A percentile compares a stretch with the other conserved stretches of the same genome.
Evolutionary conservation across 2,113 vertebrate genomes (phyloP).

Genomic region (Amphilophus citrinellus): DNA sequence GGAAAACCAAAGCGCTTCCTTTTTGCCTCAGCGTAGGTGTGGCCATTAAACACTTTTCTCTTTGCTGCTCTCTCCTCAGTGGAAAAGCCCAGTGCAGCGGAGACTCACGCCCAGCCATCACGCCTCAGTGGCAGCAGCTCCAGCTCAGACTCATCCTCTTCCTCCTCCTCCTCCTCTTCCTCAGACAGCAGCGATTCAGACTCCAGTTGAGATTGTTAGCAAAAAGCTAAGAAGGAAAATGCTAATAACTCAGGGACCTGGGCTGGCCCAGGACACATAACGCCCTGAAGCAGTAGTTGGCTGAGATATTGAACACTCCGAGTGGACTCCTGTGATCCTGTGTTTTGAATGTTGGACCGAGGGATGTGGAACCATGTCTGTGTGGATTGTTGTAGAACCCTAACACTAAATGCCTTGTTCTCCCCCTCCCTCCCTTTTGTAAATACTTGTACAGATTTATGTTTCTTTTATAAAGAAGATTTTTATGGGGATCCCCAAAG

Average conservation of each 20-base stretch:
- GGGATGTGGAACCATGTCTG: slow-evolving; percentile 43
- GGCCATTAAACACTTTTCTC: neutral
- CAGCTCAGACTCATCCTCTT: slow-evolving; percentile 87
- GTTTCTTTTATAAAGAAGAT: slow-evolving; percentile 88
- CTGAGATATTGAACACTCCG: slow-evolving; percentile 33
- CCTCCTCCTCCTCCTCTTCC: slow-evolving; percentile 89
- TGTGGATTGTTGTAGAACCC: slow-evolving; percentile 49
- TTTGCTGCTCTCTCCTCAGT: slow-evolving; percentile 65
- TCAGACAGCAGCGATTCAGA: slow-evolving; percentile 95
- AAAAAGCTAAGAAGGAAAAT: neutral
- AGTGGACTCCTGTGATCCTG: slow-evolving; percentile 16
- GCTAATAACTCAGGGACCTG: slow-evolving; percentile 71
- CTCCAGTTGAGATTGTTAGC: slow-evolving; percentile 82
- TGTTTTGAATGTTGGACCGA: slow-evolving; percentile 55
- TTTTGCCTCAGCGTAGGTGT: neutral
- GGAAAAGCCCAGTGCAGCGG: slow-evolving; percentile 83
- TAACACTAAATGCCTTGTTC: slow-evolving; percentile 73
- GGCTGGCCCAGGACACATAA: slow-evolving; percentile 65
- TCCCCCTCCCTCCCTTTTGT: slow-evolving; percentile 59
- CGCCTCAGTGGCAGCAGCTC: slow-evolving; percentile 93
- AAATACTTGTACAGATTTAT: slow-evolving; percentile 79
- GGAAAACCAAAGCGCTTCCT: neutral
- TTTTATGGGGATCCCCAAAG: slow-evolving; percentile 80
- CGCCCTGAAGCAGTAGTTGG: slow-evolving; percentile 62
- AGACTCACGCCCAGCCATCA: slow-evolving; percentile 82